phyloP scores from a whole-genome alignment of 2,797 vertebrate species.

The Myotis pilosus region DNA sequence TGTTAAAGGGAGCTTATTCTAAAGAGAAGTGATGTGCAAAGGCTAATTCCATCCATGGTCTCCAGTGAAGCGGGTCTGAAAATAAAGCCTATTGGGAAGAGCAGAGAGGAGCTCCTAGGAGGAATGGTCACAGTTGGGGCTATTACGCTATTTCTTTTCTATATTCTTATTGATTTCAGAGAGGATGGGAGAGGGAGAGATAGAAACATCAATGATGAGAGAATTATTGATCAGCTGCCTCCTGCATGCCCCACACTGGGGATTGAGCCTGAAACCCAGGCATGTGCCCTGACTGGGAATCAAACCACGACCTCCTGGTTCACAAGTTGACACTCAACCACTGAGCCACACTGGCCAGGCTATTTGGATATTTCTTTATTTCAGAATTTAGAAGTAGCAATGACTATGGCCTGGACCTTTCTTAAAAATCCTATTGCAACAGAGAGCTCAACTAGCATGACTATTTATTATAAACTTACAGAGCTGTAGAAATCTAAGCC shows the following conservation, averaged over 20 bases:
- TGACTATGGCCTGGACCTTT: not conserved
- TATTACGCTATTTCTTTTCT: not conserved
- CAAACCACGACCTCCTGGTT: no score
- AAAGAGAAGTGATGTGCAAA: not conserved
- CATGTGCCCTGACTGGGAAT: no score
- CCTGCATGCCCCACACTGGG: no score
- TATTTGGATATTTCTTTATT: not conserved
- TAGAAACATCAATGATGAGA: no score
- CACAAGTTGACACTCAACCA: no score
- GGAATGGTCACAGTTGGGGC: not conserved
- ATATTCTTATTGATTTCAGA: no score
- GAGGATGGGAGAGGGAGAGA: no score
- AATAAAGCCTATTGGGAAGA: not conserved
- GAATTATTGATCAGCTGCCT: no score
- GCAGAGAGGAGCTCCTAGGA: not conserved
- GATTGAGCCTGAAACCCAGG: no score
- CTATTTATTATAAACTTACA: slow-evolving; percentile 62
- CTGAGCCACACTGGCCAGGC: not conserved
- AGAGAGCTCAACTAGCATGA: not conserved
- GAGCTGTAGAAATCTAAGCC: slow-evolving; percentile 23
- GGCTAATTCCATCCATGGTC: not conserved
- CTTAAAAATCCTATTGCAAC: not conserved
- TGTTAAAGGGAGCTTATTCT: not conserved
- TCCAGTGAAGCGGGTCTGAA: not conserved
- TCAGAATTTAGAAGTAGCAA: not conserved